Percentiles rank a stretch among this genome's conserved stretches.
These are phyloP conservation scores for Gymnocephalus cernua DNA, from an alignment of 2,113 vertebrate genomes.

Conservation along the genomic window DNA sequence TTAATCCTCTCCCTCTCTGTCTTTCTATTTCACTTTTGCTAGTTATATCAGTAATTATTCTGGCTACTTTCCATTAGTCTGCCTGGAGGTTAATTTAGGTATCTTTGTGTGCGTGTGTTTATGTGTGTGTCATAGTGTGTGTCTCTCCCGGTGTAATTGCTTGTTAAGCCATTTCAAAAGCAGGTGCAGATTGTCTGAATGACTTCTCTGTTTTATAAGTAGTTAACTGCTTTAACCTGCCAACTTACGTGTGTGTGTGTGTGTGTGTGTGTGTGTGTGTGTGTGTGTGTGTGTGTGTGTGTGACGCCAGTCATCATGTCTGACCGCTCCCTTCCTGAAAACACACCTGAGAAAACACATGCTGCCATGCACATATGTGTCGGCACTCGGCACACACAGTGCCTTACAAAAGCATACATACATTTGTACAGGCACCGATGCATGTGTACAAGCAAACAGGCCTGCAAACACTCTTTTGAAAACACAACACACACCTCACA, in stretches of 20 bases:
- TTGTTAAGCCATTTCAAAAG: slow-evolving; percentile 77
- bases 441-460: slow-evolving; percentile 51
- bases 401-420: background rate
- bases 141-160: slow-evolving; percentile 64
- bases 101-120: slow-evolving; percentile 26
- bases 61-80: slow-evolving; percentile 58
- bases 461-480: slow-evolving; percentile 43
- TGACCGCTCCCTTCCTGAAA: slow-evolving; percentile 80
- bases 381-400: slow-evolving; percentile 16
- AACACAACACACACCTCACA: slow-evolving; percentile 48
- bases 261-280: slow-evolving; percentile 20
- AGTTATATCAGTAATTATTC: slow-evolving; percentile 69
- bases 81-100: slow-evolving; percentile 57
- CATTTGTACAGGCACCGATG: slow-evolving; percentile 25
- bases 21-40: slow-evolving; percentile 52
- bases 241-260: slow-evolving; percentile 38
- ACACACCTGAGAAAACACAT: slow-evolving; percentile 80
- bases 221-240: slow-evolving; percentile 71
- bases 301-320: slow-evolving; percentile 76
- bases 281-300: slow-evolving; percentile 1
- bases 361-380: slow-evolving; percentile 44
- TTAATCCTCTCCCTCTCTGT: slow-evolving; percentile 28
- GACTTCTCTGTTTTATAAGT: slow-evolving; percentile 77
- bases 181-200: slow-evolving; percentile 81
- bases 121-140: slow-evolving; percentile 17